Base-by-base conservation (phyloP, 2,888 invertebrate genomes). In the Neoascia interrupta region DNA sequence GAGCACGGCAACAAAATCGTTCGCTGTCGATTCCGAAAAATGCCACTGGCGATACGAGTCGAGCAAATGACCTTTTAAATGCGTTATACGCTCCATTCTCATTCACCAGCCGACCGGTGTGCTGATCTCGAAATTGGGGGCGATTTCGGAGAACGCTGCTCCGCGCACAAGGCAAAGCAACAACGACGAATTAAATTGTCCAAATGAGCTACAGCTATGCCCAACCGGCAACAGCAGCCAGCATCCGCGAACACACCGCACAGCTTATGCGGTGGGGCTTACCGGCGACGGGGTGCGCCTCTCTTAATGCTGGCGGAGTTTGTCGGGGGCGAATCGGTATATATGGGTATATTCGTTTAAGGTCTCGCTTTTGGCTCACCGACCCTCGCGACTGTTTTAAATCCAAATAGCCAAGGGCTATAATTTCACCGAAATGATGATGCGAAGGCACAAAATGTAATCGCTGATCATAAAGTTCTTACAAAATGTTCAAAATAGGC, bases 381-480 rank as follows among this genome's bases (percentile, higher is more conserved):
- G 68, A 51, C 51, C 66, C 54, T 58, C 63, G 73, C 79, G 79
- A 79, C 80, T 80, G 56, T 80, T 80, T 74, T 69, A 74, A 74
- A 80, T 74, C 80, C 80, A 80, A 80, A 80, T 80, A 80, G 80
- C 80, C 80, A 74, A 80, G 69, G 80, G 80, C 80, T 80, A 80
- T 80, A 80, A 80, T 80, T 80, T 80, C 80, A 80, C 80, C 80
- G 43, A 80, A 80, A 80, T 80, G 80, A 80, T 80, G 80, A 74
- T 80, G 80, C 80, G 68, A 79, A 80, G 80, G 74, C 68, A 80
- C 80, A 80, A 69, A 80, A 74, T 80, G 74, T 80, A 80, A 80
- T 80, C 80, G 80, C 63, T 80, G 80, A 80, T 80, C 80, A 80
- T 80, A 80, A 80, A 80, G 74, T 80, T 80, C 80, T 80, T 80